Conservation (phyloP, 2,797 vertebrate genomes). For the Remorina albescens region DNA sequence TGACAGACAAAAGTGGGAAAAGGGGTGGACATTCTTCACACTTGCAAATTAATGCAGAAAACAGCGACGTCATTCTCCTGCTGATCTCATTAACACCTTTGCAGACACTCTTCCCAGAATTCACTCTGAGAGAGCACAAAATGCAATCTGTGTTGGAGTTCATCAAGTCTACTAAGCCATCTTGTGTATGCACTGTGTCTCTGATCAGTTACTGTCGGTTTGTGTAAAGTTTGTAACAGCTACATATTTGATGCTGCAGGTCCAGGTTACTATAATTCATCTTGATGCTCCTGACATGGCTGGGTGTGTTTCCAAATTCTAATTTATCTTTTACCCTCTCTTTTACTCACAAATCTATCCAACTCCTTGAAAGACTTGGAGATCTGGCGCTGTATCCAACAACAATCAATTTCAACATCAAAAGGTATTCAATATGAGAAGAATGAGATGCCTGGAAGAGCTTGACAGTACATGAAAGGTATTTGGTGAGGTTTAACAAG, state of each 20-base stretch:
- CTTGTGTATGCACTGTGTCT: neutral
- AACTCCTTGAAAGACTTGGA: neutral
- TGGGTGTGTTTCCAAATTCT: conserved; percentile 10
- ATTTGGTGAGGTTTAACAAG: neutral
- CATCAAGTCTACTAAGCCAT: neutral
- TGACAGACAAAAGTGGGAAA: conserved; percentile 30
- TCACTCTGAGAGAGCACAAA: neutral
- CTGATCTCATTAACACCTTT: conserved; percentile 47
- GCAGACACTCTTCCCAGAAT: conserved; percentile 6
- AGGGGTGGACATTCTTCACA: conserved; percentile 26
- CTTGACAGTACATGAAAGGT: neutral
- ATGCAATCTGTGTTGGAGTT: neutral
- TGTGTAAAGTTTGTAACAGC: neutral
- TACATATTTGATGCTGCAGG: neutral
- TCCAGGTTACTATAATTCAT: conserved; percentile 9
- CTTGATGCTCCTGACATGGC: neutral
- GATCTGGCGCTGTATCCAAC: conserved; percentile 14
- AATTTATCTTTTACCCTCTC: conserved; percentile 1
- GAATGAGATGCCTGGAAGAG: neutral
- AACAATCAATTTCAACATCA: conserved; percentile 3
- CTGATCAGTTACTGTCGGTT: neutral
- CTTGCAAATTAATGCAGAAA: conserved; percentile 41
- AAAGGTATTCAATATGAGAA: conserved; percentile 12
- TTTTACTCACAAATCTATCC: conserved; percentile 8
- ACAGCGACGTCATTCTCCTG: conserved; percentile 21